Evolutionary conservation across 1,140 invertebrate species (phyloP).

Genomic region (Pentalonia nigronervosa): DNA sequence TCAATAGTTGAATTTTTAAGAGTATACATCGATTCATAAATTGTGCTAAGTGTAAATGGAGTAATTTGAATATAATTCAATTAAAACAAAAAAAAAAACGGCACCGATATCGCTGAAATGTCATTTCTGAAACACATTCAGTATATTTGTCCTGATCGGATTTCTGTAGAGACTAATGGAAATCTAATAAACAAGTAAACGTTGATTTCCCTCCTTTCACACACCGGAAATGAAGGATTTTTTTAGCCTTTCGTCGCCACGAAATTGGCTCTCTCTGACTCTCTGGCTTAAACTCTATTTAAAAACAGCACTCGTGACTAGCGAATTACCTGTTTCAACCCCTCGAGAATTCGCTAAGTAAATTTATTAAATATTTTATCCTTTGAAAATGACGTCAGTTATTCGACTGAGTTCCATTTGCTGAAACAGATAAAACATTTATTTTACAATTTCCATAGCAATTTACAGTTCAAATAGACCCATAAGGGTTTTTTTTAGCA

Average conservation of each 20-base stretch:
- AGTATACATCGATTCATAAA: neutral
- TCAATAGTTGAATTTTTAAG: neutral
- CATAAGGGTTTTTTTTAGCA: neutral
- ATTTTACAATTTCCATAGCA: neutral
- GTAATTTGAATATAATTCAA: neutral
- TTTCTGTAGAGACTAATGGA: constrained; percentile 28
- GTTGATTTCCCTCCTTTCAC: constrained; percentile 46
- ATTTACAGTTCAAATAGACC: neutral
- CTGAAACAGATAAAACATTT: neutral
- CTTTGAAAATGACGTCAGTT: neutral
- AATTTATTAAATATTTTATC: neutral
- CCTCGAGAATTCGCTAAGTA: neutral
- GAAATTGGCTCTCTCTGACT: constrained; percentile 54
- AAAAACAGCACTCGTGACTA: constrained; percentile 16
- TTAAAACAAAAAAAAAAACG: neutral
- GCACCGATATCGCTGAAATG: neutral
- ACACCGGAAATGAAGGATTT: constrained; percentile 52
- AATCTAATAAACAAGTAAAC: constrained; percentile 55
- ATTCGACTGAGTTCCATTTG: neutral
- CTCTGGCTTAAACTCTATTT: constrained; percentile 36
- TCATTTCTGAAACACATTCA: neutral
- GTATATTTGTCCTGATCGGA: neutral
- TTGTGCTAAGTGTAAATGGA: neutral
- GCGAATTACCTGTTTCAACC: constrained; percentile 26
- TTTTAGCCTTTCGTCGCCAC: neutral